Evolutionary conservation across 1,140 invertebrate genomes (phyloP), one percentile per base, ranked within the genome.

Genomic region (Bradysia coprophila): DNA sequence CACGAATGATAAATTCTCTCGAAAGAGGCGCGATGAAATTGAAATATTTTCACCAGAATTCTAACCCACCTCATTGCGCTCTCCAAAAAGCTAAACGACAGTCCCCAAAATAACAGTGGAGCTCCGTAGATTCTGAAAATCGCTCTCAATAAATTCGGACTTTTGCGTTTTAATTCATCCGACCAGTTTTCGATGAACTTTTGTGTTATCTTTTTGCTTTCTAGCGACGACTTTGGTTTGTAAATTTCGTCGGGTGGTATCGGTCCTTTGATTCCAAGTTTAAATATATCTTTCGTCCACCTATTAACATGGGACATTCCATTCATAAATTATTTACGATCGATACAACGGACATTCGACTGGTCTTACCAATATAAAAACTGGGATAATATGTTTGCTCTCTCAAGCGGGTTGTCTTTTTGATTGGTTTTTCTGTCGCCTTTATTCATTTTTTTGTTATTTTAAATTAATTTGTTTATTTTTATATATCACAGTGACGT

Each of bases 111-210:
- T 21, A 71, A 43, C 24, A 71, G 57, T 19, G 60, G 51, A 6
- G 46, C 40, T 5, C 72, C 72, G 49, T 74, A 76, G 19, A 65
- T 65, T 48, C 54, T 64, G 5, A 63, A 47, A 16, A 76, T 53
- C 21, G 68, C 66, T 46, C 62, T 60, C 6, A 67, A 31, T 20
- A 76, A 51, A 47, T 68, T 74, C 3, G 73, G 72, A 38, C 61
- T 58, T 46, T 45, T 55, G 8, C 49, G 53, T 43, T 51, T 55
- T 38, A 31, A 46, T 46, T 50, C 54, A 49, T 49, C 55, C 36
- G 47, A 50, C 58, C 58, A 61, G 19, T 59, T 20, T 2, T 52
- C 48, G 20, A 34, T 43, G n/a, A 61, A 60, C 19, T 49, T 54
- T 16, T 50, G 50, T 2, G 56, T 56, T 21, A 55, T 52, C 6